A percentile compares a stretch with the other conserved stretches of the same genome.
phyloP scores from a whole-genome alignment of 2,797 vertebrate genomes.

The Poeciliopsis presidionis region DNA sequence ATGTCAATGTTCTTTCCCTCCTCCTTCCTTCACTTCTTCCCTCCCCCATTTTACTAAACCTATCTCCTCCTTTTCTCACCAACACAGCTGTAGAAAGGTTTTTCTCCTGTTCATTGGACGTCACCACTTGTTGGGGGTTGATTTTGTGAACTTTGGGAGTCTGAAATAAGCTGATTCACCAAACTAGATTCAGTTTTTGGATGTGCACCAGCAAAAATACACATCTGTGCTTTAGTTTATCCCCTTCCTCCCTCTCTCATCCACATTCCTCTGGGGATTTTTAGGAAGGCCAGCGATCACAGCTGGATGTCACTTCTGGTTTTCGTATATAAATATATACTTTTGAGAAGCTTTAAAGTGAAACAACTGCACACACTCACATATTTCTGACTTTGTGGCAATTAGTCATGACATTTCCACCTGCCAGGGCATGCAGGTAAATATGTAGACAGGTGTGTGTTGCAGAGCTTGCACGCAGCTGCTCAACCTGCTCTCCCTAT shows the following conservation, averaged over 20 bases:
- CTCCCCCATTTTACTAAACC: constrained; percentile 12
- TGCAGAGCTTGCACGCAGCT: constrained; percentile 18
- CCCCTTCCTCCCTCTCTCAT: not conserved
- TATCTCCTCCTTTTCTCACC: constrained; percentile 34
- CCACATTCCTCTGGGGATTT: constrained; percentile 35
- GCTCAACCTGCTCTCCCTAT: constrained; percentile 40
- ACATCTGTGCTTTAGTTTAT: not conserved
- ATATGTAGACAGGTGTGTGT: constrained; percentile 38
- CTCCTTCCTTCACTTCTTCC: constrained; percentile 30
- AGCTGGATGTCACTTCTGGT: constrained; percentile 70
- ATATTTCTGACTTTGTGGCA: constrained; percentile 15
- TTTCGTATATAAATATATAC: constrained; percentile 19
- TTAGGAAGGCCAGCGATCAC: constrained; percentile 50
- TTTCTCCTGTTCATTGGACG: constrained; percentile 55
- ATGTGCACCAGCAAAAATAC: constrained; percentile 1
- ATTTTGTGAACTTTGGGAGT: constrained; percentile 21
- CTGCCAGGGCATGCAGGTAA: constrained; percentile 59
- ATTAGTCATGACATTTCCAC: constrained; percentile 23
- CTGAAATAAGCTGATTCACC: constrained; percentile 32
- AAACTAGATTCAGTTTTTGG: constrained; percentile 6
- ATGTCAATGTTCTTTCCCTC: constrained; percentile 64
- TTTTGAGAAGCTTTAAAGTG: constrained; percentile 41
- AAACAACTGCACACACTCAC: constrained; percentile 15
- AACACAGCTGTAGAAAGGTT: constrained; percentile 74
- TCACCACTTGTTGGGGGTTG: constrained; percentile 42